phyloP scores from a whole-genome alignment of 2,888 invertebrate species.

The Ephialtes manifestator region DNA sequence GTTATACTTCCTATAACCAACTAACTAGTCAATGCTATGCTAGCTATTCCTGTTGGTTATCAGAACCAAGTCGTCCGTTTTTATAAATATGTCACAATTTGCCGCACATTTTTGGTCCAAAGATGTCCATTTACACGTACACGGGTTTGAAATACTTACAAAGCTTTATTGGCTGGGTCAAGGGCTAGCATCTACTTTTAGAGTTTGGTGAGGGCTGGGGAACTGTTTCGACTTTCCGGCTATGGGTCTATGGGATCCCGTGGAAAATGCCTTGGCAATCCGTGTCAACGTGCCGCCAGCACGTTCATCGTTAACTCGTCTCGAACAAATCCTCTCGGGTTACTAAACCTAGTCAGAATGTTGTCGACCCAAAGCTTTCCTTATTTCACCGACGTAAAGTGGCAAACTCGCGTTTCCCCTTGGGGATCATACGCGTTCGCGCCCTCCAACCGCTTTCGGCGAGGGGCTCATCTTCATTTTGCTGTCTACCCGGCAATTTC shows the following conservation, averaged over 20 bases:
- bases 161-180: neutral
- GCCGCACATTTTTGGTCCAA: neutral
- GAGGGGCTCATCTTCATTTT: conserved; percentile 4
- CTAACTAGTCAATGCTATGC: too few relatives aligned
- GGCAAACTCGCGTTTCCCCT: neutral
- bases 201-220: neutral
- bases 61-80: too few relatives aligned
- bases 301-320: conserved; percentile 15
- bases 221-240: conserved; percentile 12
- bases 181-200: neutral
- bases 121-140: neutral
- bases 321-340: conserved; percentile 7
- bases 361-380: conserved; percentile 8
- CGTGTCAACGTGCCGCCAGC: neutral
- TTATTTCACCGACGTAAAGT: neutral
- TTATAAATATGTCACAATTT: neutral
- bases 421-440: neutral
- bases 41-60: too few relatives aligned
- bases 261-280: conserved; percentile 4
- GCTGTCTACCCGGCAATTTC: neutral
- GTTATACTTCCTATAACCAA: too few relatives aligned
- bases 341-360: neutral
- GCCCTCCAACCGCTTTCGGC: neutral
- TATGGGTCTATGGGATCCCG: neutral
- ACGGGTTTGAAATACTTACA: neutral